Conservation (phyloP, 2,797 vertebrate genomes). For the Centropyge bicolor region DNA sequence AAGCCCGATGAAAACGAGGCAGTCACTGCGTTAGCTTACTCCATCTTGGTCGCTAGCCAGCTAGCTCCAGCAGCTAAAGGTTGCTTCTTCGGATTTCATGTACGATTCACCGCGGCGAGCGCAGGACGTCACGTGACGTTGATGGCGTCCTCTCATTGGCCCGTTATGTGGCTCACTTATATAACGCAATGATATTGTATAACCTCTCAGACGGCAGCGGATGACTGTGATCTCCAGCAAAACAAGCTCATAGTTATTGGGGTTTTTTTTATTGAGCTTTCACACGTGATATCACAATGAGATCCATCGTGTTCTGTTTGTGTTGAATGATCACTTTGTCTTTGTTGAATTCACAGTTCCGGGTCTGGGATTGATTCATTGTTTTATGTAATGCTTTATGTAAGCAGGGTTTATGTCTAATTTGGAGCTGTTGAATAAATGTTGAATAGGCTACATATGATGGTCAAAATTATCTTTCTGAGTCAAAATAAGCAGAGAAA, state of each 20-base stretch:
- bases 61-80: constrained; percentile 55
- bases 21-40: accelerated
- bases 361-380: constrained; percentile 37
- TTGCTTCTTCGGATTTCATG: constrained; percentile 33
- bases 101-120: constrained; percentile 32
- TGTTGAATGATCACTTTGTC: not conserved
- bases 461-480: not conserved
- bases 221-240: not conserved
- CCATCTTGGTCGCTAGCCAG: constrained; percentile 45
- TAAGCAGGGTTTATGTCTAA: constrained; percentile 64
- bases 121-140: constrained; percentile 71
- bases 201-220: constrained; percentile 65
- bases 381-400: constrained; percentile 83
- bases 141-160: constrained; percentile 72
- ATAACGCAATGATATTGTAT: constrained; percentile 85
- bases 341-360: not conserved
- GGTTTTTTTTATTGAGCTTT: not conserved
- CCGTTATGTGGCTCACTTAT: constrained; percentile 83
- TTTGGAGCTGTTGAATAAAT: constrained; percentile 24
- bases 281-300: not conserved
- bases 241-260: not conserved
- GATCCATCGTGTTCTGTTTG: not conserved
- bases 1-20: not conserved
- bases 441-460: not conserved
- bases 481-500: not conserved